These are phyloP conservation scores for Biston stratarius DNA, from an alignment of 2,888 invertebrate genomes.

Conservation along the genomic window DNA sequence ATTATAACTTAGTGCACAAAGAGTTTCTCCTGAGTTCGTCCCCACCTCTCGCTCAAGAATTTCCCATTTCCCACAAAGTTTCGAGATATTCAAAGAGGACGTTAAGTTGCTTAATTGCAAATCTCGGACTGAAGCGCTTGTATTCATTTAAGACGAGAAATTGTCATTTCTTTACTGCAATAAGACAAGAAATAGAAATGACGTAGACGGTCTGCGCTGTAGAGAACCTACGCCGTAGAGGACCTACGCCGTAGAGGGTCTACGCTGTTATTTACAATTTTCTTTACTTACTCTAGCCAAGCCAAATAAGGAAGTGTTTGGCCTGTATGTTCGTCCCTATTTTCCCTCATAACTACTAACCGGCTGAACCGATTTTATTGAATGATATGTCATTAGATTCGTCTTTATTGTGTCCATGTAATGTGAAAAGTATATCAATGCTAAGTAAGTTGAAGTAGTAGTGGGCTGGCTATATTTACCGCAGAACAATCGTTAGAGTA, in stretches of 20 bases:
- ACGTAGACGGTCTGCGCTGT: constrained; percentile 11
- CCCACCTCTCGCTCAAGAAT: constrained; percentile 24
- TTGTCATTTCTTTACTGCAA: constrained; percentile 11
- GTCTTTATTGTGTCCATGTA: no score
- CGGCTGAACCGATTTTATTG: no score
- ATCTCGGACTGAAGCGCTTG: constrained; percentile 25
- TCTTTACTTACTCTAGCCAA: no score
- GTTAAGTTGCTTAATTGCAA: constrained; percentile 38
- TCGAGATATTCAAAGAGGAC: constrained; percentile 34
- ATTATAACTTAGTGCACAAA: not conserved
- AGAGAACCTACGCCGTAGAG: not conserved
- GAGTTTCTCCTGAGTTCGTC: constrained; percentile 4
- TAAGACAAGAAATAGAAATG: not conserved
- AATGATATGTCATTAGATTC: no score
- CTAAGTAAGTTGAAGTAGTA: no score
- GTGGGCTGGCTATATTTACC: no score
- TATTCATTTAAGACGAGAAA: constrained; percentile 11
- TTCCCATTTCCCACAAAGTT: constrained; percentile 31
- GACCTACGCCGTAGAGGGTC: not conserved
- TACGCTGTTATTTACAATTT: not conserved
- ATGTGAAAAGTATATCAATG: no score
- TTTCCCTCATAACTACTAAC: no score
- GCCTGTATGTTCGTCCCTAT: no score
- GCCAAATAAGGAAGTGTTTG: no score
- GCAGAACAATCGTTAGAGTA: no score